Evolutionary conservation across 2,888 invertebrate genomes (phyloP), one percentile per base, ranked within the genome.

Genomic region (Serrognathus titanus): DNA sequence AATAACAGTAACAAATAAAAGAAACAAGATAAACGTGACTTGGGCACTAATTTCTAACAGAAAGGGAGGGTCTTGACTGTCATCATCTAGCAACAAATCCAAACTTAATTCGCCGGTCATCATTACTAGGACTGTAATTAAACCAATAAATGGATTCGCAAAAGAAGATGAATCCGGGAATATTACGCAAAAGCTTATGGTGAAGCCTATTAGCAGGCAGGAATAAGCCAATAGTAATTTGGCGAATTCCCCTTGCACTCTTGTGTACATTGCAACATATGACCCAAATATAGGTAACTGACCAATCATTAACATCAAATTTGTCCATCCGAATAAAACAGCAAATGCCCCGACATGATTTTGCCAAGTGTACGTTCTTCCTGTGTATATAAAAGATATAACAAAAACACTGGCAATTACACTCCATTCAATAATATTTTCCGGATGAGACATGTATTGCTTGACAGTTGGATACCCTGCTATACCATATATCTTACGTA

Each of bases 241-340:
- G 6, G 90, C 90, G 66, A 93, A 92, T 78, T 93, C 92, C 47
- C 88, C 90, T 72, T 91, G 90, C 1, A 92, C 92, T 75, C 90
- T 87, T 1, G 92, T 92, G 67, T 92, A 92, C 93, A 93, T 93
- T 0, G 93, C 93, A 3, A 94, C 92, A 71, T 94, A 94, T 0
- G 92, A 89, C 12, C 93, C 94, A 70, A 94, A 91, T 49, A 92
- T 85, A 0, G 94, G 94, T 39, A 94, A 78, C 68, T 94, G 91
- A 0, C 94, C 94, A 55, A 94, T 88, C 90, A 92, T 92, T 73
- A 92, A 80, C 91, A 93, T 92, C n/a, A 92, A 79, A 75, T 93
- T 92, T 4, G 90, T 90, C 93, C 93, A 93, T 4, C 90, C 92
- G 41, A 91, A 86, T 3, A 93, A 81, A 0, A 92, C 91, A 0